These are phyloP conservation scores for Lissonota sp. DNA, from an alignment of 2,888 invertebrate species.

Conservation along the genomic window DNA sequence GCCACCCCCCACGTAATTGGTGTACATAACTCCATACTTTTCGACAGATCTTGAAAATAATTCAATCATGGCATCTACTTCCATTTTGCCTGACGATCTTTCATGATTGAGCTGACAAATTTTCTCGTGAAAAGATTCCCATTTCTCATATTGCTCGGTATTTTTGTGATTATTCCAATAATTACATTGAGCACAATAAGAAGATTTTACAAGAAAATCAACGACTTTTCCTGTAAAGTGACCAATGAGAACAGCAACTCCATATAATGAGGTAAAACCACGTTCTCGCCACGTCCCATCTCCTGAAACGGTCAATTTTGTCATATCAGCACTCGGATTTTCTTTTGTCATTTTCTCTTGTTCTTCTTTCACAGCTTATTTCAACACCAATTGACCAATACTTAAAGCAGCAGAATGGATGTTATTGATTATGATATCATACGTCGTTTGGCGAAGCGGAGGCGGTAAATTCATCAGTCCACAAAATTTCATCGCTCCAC, in stretches of 20 bases:
- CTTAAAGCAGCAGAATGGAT: slow-evolving; percentile 24
- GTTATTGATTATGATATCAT: slow-evolving; percentile 26
- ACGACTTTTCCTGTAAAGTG: slow-evolving; percentile 47
- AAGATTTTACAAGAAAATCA: slow-evolving; percentile 41
- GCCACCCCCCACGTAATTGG: slow-evolving; percentile 59
- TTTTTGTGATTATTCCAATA: slow-evolving; percentile 25
- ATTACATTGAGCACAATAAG: slow-evolving; percentile 46
- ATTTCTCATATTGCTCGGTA: slow-evolving; percentile 47
- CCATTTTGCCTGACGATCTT: slow-evolving; percentile 53
- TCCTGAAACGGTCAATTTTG: slow-evolving; percentile 38
- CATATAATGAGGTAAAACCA: slow-evolving; percentile 45
- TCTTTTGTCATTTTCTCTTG: neutral
- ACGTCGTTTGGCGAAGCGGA: slow-evolving; percentile 26
- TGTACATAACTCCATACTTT: slow-evolving; percentile 47
- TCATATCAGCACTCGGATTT: neutral
- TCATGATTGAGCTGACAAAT: slow-evolving; percentile 8
- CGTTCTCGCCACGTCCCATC: slow-evolving; percentile 51
- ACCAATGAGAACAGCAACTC: slow-evolving; percentile 53
- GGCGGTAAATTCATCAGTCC: slow-evolving; percentile 44
- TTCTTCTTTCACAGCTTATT: slow-evolving; percentile 4
- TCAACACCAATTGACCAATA: neutral
- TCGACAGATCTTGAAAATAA: slow-evolving; percentile 51
- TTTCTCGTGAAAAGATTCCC: slow-evolving; percentile 20
- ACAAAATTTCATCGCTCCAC: slow-evolving; percentile 26
- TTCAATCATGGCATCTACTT: slow-evolving; percentile 55